Evolutionary conservation across 2,888 invertebrate species (phyloP).

Genomic region (Gerosis bhagava): DNA sequence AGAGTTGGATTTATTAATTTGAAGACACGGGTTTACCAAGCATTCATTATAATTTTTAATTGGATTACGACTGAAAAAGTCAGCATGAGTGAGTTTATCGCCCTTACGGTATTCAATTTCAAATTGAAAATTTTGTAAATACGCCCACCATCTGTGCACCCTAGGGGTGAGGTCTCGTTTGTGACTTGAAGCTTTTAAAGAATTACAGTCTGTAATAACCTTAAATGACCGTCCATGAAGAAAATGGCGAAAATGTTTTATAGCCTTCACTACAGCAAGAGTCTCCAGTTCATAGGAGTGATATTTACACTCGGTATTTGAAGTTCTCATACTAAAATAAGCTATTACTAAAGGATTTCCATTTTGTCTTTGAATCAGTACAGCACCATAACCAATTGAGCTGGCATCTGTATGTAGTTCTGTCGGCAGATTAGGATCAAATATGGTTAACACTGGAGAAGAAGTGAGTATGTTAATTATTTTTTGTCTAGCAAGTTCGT

Average conservation of each 20-base stretch:
- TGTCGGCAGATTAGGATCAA: constrained; percentile 14
- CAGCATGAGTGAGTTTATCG: constrained; percentile 27
- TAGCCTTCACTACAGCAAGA: constrained; percentile 33
- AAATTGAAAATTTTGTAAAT: constrained; percentile 37
- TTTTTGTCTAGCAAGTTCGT: constrained; percentile 12
- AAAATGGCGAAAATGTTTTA: constrained; percentile 40
- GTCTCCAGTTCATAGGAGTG: constrained; percentile 35
- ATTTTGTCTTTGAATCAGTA: constrained; percentile 16
- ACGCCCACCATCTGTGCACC: constrained; percentile 42
- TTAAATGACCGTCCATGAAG: constrained; percentile 32
- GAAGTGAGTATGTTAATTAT: constrained; percentile 32
- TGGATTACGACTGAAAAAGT: constrained; percentile 32
- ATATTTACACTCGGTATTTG: constrained; percentile 27
- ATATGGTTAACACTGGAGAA: constrained; percentile 31
- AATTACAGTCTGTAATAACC: constrained; percentile 38
- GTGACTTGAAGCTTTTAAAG: constrained; percentile 39
- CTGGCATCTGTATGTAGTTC: constrained; percentile 34
- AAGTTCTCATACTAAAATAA: constrained; percentile 27
- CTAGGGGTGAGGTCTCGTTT: constrained; percentile 39
- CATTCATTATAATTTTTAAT: no score
- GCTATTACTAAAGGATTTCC: constrained; percentile 16
- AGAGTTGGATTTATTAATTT: no score
- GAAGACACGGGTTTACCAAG: no score
- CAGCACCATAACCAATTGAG: constrained; percentile 31
- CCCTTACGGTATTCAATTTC: constrained; percentile 33